Percentiles rank a stretch among this genome's conserved stretches.
These are phyloP conservation scores for Glossosoma conforme DNA, from an alignment of 1,140 invertebrate species.

Conservation along the genomic window DNA sequence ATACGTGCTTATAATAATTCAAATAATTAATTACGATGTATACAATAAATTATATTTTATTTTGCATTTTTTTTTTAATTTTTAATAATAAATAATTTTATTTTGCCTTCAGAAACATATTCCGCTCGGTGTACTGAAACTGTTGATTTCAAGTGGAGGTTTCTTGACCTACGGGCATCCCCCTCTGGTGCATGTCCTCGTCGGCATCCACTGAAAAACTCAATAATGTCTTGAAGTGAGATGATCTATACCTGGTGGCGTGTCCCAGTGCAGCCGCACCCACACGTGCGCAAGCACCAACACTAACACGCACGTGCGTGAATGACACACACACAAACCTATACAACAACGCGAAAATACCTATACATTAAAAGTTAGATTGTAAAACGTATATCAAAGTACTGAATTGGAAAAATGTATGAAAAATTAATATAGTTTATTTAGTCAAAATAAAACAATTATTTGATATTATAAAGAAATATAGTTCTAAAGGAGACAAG, in stretches of 20 bases:
- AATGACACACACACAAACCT: no score
- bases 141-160: conserved; percentile 43
- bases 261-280: conserved; percentile 8
- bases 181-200: conserved; percentile 32
- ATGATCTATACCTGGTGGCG: conserved; percentile 28
- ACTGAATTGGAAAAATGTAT: no score
- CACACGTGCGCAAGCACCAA: no score
- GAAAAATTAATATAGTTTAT: no score
- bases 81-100: neutral
- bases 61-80: no score
- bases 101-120: conserved; percentile 21
- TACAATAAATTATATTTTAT: neutral
- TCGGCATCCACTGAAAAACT: conserved; percentile 9
- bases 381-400: conserved; percentile 6
- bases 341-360: no score
- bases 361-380: neutral
- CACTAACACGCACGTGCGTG: neutral
- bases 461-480: no score
- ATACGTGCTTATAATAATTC: no score
- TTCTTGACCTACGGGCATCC: conserved; percentile 39
- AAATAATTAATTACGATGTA: no score
- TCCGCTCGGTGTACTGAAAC: conserved; percentile 38
- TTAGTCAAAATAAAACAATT: no score
- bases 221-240: conserved; percentile 15
- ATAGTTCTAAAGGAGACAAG: no score